Percentiles rank a stretch among this genome's conserved stretches.
phyloP scores from a whole-genome alignment of 2,797 vertebrate genomes.

The Alectoris magna region DNA sequence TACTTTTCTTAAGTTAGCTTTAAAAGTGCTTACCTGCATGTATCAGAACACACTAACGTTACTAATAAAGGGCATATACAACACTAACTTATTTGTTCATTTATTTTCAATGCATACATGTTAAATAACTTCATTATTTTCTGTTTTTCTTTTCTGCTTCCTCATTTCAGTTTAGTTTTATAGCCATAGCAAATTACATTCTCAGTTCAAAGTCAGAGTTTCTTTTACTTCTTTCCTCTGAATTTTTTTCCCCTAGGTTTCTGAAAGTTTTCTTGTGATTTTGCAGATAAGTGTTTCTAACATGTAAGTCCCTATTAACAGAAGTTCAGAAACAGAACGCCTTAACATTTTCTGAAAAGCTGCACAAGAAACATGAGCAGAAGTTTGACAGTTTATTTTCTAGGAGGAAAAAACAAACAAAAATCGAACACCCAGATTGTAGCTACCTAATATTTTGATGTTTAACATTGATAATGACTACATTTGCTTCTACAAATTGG shows the following conservation, averaged over 20 bases:
- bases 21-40: background rate
- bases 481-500: constrained; percentile 5
- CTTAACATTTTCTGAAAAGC: background rate
- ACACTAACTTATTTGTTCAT: background rate
- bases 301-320: background rate
- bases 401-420: background rate
- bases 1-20: background rate
- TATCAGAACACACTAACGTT: background rate
- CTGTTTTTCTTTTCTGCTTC: background rate
- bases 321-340: constrained; percentile 12
- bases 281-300: constrained; percentile 27
- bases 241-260: constrained; percentile 12
- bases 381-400: background rate
- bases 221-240: background rate
- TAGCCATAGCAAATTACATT: constrained; percentile 29
- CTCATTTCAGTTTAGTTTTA: constrained; percentile 36
- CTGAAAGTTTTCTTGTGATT: constrained; percentile 15
- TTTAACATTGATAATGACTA: background rate
- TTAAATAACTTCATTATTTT: constrained; percentile 15
- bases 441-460: constrained; percentile 6
- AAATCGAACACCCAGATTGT: background rate
- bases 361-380: background rate
- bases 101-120: background rate
- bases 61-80: background rate
- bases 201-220: constrained; percentile 14